These are phyloP conservation scores for Ditula angustiorana DNA, from an alignment of 2,888 invertebrate genomes.

Conservation along the genomic window DNA sequence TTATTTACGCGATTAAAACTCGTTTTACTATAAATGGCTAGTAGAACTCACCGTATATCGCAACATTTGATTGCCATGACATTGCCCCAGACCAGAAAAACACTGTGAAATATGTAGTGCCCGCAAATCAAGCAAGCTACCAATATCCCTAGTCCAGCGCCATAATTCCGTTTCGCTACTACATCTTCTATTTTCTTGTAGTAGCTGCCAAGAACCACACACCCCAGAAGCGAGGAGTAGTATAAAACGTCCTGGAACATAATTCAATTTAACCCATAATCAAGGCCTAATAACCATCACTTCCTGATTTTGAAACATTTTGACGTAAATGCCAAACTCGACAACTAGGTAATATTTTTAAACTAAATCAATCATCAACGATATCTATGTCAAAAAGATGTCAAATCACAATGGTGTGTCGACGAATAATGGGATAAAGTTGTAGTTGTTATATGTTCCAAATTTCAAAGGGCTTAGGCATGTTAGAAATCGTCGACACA, in stretches of 20 bases:
- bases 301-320: constrained; percentile 30
- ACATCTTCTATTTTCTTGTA: constrained; percentile 84
- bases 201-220: constrained; percentile 85
- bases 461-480: no score
- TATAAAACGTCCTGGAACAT: constrained; percentile 58
- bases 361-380: no score
- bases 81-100: constrained; percentile 86
- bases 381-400: no score
- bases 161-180: constrained; percentile 82
- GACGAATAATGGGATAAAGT: no score
- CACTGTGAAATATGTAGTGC: constrained; percentile 83
- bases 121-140: constrained; percentile 87
- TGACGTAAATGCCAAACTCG: constrained; percentile 21
- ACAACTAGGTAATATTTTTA: background rate
- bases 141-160: constrained; percentile 86
- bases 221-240: constrained; percentile 65
- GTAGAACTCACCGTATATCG: constrained; percentile 80
- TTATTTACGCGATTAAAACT: no score
- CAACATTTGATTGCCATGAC: constrained; percentile 85
- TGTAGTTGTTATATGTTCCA: no score
- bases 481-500: no score
- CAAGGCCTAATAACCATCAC: constrained; percentile 3
- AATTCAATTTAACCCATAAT: constrained; percentile 41
- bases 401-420: no score
- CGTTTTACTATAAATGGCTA: background rate